Percentiles rank a stretch among this genome's conserved stretches.
Conservation (phyloP, 2,888 invertebrate genomes). For the Eucera pruinosa region DNA sequence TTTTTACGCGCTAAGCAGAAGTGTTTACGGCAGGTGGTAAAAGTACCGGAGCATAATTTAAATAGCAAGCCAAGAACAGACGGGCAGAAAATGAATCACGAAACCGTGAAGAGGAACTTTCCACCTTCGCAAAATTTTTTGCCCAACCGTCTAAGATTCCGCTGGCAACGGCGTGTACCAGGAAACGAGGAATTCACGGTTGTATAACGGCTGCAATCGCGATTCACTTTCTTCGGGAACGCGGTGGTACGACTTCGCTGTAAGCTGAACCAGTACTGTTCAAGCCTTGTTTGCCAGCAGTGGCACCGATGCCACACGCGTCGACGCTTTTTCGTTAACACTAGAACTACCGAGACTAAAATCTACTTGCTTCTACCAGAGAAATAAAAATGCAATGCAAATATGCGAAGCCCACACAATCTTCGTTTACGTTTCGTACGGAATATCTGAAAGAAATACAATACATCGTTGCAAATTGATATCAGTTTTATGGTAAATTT, state of each 20-base stretch:
- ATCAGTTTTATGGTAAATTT: too few relatives aligned
- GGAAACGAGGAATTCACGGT: constrained; percentile 57
- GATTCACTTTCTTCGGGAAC: constrained; percentile 75
- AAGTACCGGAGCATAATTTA: not conserved
- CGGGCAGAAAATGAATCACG: not conserved
- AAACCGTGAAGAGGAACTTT: constrained; percentile 1
- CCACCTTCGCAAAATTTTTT: not conserved
- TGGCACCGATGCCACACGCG: too few relatives aligned
- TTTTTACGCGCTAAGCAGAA: not conserved
- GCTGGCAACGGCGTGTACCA: constrained; percentile 24
- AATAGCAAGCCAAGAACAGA: not conserved
- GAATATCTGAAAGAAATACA: too few relatives aligned
- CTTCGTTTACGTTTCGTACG: too few relatives aligned
- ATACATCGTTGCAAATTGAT: too few relatives aligned
- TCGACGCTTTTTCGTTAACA: too few relatives aligned
- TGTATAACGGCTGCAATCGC: constrained; percentile 68
- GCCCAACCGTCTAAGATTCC: not conserved
- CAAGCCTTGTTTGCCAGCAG: not conserved
- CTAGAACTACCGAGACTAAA: too few relatives aligned
- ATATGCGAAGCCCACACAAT: too few relatives aligned
- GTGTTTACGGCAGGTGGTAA: not conserved
- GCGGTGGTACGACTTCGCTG: constrained; percentile 45
- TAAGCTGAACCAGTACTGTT: constrained; percentile 32
- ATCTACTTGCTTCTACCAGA: too few relatives aligned
- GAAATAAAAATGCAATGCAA: too few relatives aligned